Evolutionary conservation across 2,113 vertebrate genomes (phyloP).

Genomic region (Corydoras sp.): DNA sequence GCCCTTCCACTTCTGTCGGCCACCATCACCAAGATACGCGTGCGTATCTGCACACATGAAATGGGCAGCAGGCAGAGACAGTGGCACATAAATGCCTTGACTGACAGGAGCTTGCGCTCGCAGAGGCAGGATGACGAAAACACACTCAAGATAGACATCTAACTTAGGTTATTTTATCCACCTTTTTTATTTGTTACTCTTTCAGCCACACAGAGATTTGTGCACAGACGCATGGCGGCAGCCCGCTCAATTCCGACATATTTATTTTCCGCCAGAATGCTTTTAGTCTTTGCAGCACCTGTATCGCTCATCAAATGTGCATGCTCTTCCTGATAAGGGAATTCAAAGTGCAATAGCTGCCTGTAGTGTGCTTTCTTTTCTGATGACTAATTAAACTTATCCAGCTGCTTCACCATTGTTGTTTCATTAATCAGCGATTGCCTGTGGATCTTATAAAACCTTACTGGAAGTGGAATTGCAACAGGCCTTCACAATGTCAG

Average conservation of each 20-base stretch:
- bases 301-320: constrained; percentile 5
- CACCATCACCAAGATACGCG: constrained; percentile 11
- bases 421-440: no score
- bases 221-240: not conserved
- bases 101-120: constrained; percentile 31
- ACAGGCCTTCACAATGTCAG: no score
- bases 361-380: no score
- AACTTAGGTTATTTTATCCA: constrained; percentile 17
- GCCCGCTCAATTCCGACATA: constrained; percentile 5
- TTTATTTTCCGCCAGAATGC: constrained; percentile 2
- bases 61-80: constrained; percentile 14
- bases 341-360: constrained; percentile 14
- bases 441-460: no score
- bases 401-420: no score
- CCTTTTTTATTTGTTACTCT: constrained; percentile 2
- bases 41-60: constrained; percentile 24
- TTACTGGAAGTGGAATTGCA: constrained; percentile 26
- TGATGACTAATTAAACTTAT: no score
- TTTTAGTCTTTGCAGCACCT: constrained; percentile 14
- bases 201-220: constrained; percentile 19
- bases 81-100: constrained; percentile 34
- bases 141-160: constrained; percentile 34
- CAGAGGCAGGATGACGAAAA: constrained; percentile 36
- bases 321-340: not conserved
- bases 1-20: constrained; percentile 40